Percentiles rank a stretch among this genome's conserved stretches.
Evolutionary conservation across 2,113 vertebrate genomes (phyloP).

Genomic region (Butastur rufipennis): DNA sequence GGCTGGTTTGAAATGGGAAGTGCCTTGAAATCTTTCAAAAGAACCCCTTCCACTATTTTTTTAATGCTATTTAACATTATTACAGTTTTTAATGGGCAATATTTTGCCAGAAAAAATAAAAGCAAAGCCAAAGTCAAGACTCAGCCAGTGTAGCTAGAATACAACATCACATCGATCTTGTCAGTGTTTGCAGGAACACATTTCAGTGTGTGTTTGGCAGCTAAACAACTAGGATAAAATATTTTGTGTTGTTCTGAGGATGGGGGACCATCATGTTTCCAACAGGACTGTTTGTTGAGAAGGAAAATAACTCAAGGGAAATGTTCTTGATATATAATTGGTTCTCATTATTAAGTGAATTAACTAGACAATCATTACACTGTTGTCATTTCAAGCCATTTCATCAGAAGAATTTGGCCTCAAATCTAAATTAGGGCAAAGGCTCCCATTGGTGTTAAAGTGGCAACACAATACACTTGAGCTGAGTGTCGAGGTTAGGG

Average conservation of each 20-base stretch:
- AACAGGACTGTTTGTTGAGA: background rate
- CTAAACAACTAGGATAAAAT: background rate
- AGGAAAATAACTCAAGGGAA: background rate
- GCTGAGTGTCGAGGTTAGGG: background rate
- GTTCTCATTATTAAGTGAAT: background rate
- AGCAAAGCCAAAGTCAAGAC: background rate
- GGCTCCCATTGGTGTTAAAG: background rate
- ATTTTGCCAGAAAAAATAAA: background rate
- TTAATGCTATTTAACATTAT: background rate
- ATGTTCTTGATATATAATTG: background rate
- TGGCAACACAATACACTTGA: background rate
- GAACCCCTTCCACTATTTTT: background rate
- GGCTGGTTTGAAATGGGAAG: background rate
- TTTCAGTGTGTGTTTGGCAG: background rate
- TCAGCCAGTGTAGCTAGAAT: background rate
- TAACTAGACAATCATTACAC: background rate
- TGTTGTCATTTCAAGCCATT: background rate
- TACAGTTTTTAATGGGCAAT: background rate
- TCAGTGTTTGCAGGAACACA: background rate
- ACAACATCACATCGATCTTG: background rate
- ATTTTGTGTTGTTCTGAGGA: background rate
- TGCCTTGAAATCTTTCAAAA: background rate
- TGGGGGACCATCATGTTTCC: background rate
- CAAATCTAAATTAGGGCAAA: background rate
- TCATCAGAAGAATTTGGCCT: background rate